Percentiles rank a stretch among this genome's conserved stretches.
Conservation (phyloP, 2,797 vertebrate genomes). For the Pelobates cultripes region DNA sequence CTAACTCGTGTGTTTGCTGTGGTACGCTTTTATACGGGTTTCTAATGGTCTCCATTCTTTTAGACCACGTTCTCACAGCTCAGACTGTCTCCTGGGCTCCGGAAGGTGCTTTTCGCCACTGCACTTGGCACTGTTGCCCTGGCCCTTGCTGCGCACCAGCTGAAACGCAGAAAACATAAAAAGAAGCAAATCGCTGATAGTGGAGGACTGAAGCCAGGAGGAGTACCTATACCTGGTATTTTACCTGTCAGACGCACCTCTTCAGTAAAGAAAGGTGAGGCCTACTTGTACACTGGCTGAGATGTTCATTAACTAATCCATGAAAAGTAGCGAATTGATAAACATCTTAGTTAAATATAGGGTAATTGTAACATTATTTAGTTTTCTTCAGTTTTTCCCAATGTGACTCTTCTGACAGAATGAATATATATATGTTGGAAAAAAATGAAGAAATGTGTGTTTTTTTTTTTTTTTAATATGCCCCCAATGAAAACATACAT, state of each 20-base stretch:
- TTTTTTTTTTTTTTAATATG: too few relatives aligned
- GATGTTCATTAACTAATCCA: too few relatives aligned
- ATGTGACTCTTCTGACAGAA: too few relatives aligned
- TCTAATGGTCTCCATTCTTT: constrained; percentile 53
- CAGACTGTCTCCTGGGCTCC: constrained; percentile 86
- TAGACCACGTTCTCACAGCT: constrained; percentile 93
- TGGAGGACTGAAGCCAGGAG: constrained; percentile 78
- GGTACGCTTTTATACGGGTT: neutral
- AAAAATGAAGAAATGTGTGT: too few relatives aligned
- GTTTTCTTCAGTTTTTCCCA: too few relatives aligned
- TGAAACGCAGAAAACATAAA: constrained; percentile 89
- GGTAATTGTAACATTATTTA: too few relatives aligned
- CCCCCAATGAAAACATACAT: too few relatives aligned
- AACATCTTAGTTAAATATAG: too few relatives aligned
- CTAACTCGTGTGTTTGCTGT: too few relatives aligned
- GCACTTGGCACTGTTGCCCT: constrained; percentile 92
- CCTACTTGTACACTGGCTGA: neutral
- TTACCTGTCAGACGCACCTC: constrained; percentile 81
- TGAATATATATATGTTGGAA: too few relatives aligned
- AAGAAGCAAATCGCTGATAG: constrained; percentile 81
- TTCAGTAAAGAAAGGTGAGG: constrained; percentile 88
- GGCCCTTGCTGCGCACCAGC: constrained; percentile 94
- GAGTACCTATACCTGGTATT: constrained; percentile 78
- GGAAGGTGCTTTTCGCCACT: constrained; percentile 95
- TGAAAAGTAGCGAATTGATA: too few relatives aligned